phyloP scores from a whole-genome alignment of 2,113 vertebrate genomes.

The Atlantisia rogersi region DNA sequence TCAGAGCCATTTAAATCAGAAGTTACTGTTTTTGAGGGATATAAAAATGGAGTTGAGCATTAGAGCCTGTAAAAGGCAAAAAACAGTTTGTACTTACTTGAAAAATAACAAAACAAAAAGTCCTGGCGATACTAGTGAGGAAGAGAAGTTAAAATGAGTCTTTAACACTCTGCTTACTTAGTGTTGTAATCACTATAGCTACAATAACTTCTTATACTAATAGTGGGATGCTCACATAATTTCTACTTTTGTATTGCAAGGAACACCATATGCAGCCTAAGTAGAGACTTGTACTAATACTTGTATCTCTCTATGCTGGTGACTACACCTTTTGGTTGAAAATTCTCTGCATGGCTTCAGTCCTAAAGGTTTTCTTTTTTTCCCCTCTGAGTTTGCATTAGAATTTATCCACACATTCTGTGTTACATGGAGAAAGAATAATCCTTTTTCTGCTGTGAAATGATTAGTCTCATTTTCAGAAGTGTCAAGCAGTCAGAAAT shows the following conservation, averaged over 20 bases:
- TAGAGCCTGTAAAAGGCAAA: background rate
- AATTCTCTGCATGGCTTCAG: background rate
- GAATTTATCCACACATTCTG: background rate
- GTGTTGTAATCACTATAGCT: background rate
- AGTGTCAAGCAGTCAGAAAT: background rate
- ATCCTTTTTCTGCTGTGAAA: background rate
- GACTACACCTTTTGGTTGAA: background rate
- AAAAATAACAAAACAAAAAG: constrained; percentile 28
- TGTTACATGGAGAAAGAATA: background rate
- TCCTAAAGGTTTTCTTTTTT: no score
- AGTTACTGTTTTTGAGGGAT: constrained; percentile 22
- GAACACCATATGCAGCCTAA: background rate
- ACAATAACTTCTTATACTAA: background rate
- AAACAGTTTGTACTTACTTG: background rate
- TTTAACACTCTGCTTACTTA: background rate
- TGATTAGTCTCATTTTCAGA: background rate
- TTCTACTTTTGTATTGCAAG: background rate
- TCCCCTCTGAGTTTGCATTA: background rate
- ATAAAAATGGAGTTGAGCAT: constrained; percentile 31
- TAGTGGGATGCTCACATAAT: background rate
- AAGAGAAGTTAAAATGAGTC: background rate
- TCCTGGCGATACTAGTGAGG: background rate
- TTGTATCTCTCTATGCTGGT: background rate
- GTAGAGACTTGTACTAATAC: background rate
- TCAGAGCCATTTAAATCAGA: constrained; percentile 54